Base-by-base conservation (phyloP, 2,797 vertebrate species). In the Saxicola maurus region DNA sequence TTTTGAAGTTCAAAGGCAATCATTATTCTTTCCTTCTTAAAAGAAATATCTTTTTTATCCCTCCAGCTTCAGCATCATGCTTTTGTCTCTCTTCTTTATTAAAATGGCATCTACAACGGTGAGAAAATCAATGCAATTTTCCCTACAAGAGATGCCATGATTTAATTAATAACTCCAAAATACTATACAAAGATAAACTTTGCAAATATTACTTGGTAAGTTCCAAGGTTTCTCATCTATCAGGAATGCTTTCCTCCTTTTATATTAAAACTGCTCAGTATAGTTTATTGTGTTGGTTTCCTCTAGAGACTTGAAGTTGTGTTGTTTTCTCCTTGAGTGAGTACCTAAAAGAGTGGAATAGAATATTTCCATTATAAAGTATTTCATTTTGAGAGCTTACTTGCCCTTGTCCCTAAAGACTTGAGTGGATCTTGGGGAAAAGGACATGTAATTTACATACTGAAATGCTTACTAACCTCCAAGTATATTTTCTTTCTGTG, bases 91-190 rank as follows among this genome's bases (percentile, higher is more conserved):
- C 28, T 69, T 73, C 56, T 86, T 72, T 69, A 82, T 86, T 88
- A 61, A 91, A 89, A 76, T 69, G 21, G 20, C 55, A 33, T 72
- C 21, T 77, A 52, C 38, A 52, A 7, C 45, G 40, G 14, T 71
- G 55, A 62, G 27, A 66, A 80, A 93, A 91, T 66, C 12, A 89
- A 77, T 68, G n/a, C 24, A 35, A 9, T 87, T 91, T 90, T 90
- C 42, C 35, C 10, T 79, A 33, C 40, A 93, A 92, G 60, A 80
- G 25, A 53, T 69, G 14, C 17, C 40, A 55, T 69, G 35, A 46
- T 56, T 90, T 83, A 91, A 87, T 93, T 91, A 91, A 87, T 59
- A 82, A 25, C 48, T 87, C 66, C 69, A 86, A 86, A 92, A 55
- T 78, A 35, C 27, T 56, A 17, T 40, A 57, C 46, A 65, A 86